Conservation (phyloP, 2,113 vertebrate species). For the Eubucco bourcierii region DNA sequence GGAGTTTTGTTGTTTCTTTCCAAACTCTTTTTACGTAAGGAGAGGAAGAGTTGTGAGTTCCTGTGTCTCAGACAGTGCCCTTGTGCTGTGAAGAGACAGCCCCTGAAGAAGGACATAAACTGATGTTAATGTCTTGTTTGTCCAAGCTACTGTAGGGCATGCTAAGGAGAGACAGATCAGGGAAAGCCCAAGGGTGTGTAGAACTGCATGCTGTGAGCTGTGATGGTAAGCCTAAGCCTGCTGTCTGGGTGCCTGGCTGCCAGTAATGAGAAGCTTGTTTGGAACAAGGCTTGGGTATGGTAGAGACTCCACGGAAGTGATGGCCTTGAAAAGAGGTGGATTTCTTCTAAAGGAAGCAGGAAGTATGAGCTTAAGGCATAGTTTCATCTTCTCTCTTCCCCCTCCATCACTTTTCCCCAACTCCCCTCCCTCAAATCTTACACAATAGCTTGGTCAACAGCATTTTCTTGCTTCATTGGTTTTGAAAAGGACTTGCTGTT, state of each 20-base stretch:
- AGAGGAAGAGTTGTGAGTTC: not conserved
- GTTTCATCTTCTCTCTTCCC: constrained; percentile 11
- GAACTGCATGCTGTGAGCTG: not conserved
- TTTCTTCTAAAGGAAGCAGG: not conserved
- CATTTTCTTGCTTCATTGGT: constrained; percentile 71
- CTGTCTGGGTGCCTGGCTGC: too few relatives aligned
- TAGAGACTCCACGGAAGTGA: not conserved
- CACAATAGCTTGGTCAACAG: constrained; percentile 66
- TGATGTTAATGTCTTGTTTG: not conserved
- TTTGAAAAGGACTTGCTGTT: constrained; percentile 66
- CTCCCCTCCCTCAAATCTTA: constrained; percentile 6
- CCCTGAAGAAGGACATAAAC: not conserved
- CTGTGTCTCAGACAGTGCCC: not conserved
- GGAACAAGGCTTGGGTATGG: not conserved
- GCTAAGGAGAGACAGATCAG: not conserved
- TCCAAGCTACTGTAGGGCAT: not conserved
- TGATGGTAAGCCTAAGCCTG: not conserved
- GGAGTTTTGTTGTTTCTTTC: not conserved
- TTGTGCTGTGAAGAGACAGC: not conserved
- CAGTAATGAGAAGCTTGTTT: not conserved
- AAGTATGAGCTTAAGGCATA: not conserved
- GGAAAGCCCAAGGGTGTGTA: not conserved
- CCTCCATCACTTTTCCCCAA: not conserved
- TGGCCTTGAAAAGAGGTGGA: not conserved
- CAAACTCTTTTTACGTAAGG: not conserved